Base-by-base conservation (phyloP, 1,140 invertebrate species). In the Amyelois transitella region DNA sequence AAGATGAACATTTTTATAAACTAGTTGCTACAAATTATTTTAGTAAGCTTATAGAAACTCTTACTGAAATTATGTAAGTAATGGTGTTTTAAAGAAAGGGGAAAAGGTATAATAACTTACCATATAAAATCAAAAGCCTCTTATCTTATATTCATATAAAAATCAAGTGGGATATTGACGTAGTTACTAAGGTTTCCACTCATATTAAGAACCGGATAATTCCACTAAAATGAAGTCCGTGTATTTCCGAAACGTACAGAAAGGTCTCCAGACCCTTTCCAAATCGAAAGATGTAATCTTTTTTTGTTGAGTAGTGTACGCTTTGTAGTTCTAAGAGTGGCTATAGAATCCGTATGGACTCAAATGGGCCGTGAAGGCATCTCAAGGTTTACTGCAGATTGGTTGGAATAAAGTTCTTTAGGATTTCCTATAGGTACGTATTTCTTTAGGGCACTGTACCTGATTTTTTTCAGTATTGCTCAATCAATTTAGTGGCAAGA, bases 231-330 rank as follows among this genome's bases (percentile, higher is more conserved):
- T 8, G 32, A 6, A 38, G 0, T 38, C n/a, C 32, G 12, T 1
- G 32, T 32, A 32, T 38, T 38, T 38, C 32, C 32, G 32, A 14
- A 14, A 38, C 17, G 32, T 38, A 14, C 32, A n/a, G 17, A 38
- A 38, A 38, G 32, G 32, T 38, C n/a, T n/a, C 1, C 14, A 18
- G 24, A 47, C 51, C 22, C 24, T 38, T 45, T 1, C 18, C 12
- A 48, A 54, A 47, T 48, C 22, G 53, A 55, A 22, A 55, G 53
- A 55, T 55, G 21, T 55, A 55, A 55, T 55, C 53, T 55, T 47
- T 43, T 49, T 43, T 49, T 55, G 49, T 55, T 20, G 24, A 7
- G 3, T 48, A 25, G 24, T 47, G 19, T 25, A 48, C 25, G 43
- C 22, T 32, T 48, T 22, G 43, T 54, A 48, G 18, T 54, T 48